phyloP scores from a whole-genome alignment of 2,113 vertebrate species.

The Barnardius zonarius region DNA sequence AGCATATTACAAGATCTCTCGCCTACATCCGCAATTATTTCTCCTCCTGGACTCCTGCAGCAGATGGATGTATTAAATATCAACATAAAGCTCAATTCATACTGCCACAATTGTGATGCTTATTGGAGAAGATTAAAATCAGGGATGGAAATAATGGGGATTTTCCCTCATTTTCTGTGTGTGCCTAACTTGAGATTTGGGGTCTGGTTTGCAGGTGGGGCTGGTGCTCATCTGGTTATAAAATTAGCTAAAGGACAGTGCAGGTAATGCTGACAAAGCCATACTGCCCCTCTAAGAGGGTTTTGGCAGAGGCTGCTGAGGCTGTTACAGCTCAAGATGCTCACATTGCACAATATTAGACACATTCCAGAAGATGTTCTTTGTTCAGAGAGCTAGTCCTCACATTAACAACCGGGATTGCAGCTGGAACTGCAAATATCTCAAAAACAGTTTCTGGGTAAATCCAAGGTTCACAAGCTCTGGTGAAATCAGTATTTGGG shows the following conservation, averaged over 20 bases:
- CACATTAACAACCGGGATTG: not conserved
- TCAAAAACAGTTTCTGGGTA: not conserved
- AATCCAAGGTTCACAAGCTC: not conserved
- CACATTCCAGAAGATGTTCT: not conserved
- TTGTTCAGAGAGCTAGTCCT: not conserved
- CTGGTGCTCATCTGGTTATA: not conserved
- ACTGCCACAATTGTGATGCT: not conserved
- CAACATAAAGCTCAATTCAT: not conserved
- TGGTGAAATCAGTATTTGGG: not conserved
- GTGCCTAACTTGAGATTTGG: not conserved
- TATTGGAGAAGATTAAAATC: not conserved
- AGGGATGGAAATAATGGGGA: not conserved
- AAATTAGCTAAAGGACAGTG: not conserved
- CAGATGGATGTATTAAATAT: not conserved
- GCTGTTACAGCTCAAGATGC: accelerated
- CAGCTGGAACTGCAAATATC: not conserved
- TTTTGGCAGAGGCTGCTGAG: not conserved
- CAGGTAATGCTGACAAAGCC: not conserved
- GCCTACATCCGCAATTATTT: not conserved
- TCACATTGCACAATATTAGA: not conserved
- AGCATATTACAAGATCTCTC: not conserved
- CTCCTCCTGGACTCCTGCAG: not conserved
- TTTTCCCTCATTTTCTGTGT: not conserved
- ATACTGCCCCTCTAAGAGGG: accelerated
- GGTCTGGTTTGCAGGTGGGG: not conserved